Evolutionary conservation across 2,888 invertebrate genomes (phyloP).

Genomic region (Coleophora deauratella): DNA sequence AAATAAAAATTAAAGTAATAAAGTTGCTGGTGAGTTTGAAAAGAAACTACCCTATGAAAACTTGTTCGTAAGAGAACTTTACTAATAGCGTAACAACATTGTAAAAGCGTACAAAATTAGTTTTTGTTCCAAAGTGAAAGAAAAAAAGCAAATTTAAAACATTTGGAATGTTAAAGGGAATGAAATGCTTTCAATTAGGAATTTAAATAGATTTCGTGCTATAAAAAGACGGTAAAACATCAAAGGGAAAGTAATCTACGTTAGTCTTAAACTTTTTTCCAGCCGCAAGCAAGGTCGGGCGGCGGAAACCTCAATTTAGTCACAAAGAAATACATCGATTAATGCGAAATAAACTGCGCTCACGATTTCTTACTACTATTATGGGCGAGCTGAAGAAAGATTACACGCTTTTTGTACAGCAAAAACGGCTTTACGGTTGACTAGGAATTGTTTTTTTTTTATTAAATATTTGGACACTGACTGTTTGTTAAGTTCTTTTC

Average conservation of each 20-base stretch:
- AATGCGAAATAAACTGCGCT: constrained; percentile 17
- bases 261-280: constrained; percentile 4
- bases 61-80: too few relatives aligned
- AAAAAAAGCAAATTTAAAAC: constrained; percentile 15
- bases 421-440: constrained; percentile 18
- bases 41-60: too few relatives aligned
- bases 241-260: constrained; percentile 43
- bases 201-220: constrained; percentile 34
- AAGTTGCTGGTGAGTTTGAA: too few relatives aligned
- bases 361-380: constrained; percentile 28
- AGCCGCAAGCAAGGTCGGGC: constrained; percentile 34
- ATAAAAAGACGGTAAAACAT: constrained; percentile 31
- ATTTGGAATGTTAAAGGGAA: constrained; percentile 14
- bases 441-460: constrained; percentile 14
- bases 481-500: constrained; percentile 6
- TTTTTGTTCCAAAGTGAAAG: constrained; percentile 6
- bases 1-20: too few relatives aligned
- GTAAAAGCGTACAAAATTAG: too few relatives aligned
- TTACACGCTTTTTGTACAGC: constrained; percentile 25
- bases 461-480: constrained; percentile 13
- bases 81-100: too few relatives aligned
- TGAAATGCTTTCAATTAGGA: constrained; percentile 34
- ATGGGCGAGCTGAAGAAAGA: constrained; percentile 22
- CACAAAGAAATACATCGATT: constrained; percentile 31
- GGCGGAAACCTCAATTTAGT: constrained; percentile 35